Conservation (phyloP, 2,113 vertebrate species). For the Catharus fuscescens region DNA sequence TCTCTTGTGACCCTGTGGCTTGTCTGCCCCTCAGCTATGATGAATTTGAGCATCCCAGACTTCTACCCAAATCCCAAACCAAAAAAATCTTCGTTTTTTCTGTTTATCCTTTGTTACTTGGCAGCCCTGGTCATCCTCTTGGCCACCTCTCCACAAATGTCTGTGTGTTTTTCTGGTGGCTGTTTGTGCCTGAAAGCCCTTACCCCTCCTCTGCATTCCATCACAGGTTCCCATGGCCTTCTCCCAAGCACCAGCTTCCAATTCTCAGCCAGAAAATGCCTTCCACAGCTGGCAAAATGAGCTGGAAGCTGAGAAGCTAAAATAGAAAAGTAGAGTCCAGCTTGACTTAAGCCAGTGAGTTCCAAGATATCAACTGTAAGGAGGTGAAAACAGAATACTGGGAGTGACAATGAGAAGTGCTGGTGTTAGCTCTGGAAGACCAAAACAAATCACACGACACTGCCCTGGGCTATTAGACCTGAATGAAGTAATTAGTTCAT, state of each 20-base stretch:
- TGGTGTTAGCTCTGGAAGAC: neutral
- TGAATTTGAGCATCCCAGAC: neutral
- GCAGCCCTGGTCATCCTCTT: neutral
- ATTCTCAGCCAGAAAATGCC: neutral
- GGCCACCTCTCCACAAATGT: neutral
- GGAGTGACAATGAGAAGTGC: neutral
- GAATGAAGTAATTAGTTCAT: neutral
- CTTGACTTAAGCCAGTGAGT: neutral
- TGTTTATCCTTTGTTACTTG: neutral
- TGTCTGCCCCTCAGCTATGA: neutral
- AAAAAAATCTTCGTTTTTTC: neutral
- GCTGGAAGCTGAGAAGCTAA: neutral
- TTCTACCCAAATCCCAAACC: neutral
- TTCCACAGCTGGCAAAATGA: neutral
- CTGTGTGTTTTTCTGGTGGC: neutral
- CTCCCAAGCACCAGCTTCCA: neutral
- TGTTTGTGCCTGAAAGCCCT: neutral
- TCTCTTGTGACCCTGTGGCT: neutral
- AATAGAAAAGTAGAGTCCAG: neutral
- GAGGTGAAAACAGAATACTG: neutral
- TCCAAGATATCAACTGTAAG: accelerated
- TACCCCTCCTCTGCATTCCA: neutral
- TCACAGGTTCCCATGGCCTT: neutral
- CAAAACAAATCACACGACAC: neutral
- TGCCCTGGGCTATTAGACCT: neutral